Base-by-base conservation (phyloP, 2,797 vertebrate genomes). In the Xyrichtys novacula region DNA sequence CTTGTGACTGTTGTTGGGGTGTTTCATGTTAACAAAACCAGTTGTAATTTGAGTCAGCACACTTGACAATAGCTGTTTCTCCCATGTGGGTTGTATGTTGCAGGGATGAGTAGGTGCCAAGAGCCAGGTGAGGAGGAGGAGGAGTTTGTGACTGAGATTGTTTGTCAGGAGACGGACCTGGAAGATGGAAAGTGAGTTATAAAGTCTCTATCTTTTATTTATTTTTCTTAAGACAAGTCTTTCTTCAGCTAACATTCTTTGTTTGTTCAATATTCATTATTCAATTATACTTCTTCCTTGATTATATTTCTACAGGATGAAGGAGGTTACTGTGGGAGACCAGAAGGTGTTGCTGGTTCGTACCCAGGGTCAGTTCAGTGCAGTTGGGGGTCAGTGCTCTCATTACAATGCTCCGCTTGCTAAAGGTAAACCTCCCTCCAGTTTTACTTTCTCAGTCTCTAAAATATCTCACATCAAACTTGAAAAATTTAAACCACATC, bases 171-270 rank as follows among this genome's bases (percentile, higher is more conserved):
- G 70, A 76, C 74, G 0, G 96, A 97, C 0, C 53, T 97, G 2
- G 77, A 91, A 38, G 95, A 97, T 57, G 95, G 95, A 89, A 84
- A 96, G 96, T 98, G 91, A 94, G 95, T 91, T 7, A 46, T 25
- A 65, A 52, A 0, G 0, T 1, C 22, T 25, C 4, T 15, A 29
- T 3, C 25, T 6, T 17, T n/a, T n/a, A n/a, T n/a, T n/a, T n/a
- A n/a, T n/a, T n/a, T n/a, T n/a, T n/a, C n/a, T n/a, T n/a, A n/a
- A n/a, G n/a, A n/a, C n/a, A n/a, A n/a, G n/a, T 25, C 4, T 15
- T 25, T 3, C 25, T 6, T 17, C 15, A 38, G 16, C 16, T n/a
- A 17, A 19, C 5, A 0, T 10, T 22, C 10, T 43, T 23, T 5
- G 16, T 25, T 22, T 15, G 20, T 46, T 26, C n/a, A 23, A 11